phyloP scores from a whole-genome alignment of 2,113 vertebrate species.

The Sakesphorus luctuosus region DNA sequence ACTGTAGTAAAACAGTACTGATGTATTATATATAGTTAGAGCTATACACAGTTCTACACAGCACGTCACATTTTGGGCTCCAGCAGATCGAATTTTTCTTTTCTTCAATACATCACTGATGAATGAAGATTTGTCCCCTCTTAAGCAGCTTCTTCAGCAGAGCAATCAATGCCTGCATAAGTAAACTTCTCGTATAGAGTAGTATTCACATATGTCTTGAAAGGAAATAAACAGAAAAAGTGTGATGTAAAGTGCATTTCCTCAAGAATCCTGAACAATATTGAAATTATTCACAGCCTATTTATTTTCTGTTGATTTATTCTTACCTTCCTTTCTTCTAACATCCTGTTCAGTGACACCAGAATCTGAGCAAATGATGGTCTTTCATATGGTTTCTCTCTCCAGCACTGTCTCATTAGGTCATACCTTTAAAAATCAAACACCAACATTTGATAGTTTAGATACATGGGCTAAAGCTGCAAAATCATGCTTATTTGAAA shows the following conservation, averaged over 20 bases:
- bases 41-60: slow-evolving; percentile 29
- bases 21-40: slow-evolving; percentile 16
- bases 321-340: slow-evolving; percentile 89
- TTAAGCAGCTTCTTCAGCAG: slow-evolving; percentile 88
- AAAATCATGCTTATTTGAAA: not conserved
- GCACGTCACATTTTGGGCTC: slow-evolving; percentile 38
- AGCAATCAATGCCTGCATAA: slow-evolving; percentile 89
- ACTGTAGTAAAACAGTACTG: slow-evolving; percentile 6
- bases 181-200: slow-evolving; percentile 91
- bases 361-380: slow-evolving; percentile 89
- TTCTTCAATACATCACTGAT: not conserved
- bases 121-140: not conserved
- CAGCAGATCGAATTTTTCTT: not conserved
- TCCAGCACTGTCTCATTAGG: slow-evolving; percentile 89
- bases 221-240: not conserved
- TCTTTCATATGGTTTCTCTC: slow-evolving; percentile 88
- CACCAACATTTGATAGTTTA: not conserved
- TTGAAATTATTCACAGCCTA: not conserved
- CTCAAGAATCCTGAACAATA: not conserved
- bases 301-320: not conserved
- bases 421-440: slow-evolving; percentile 80
- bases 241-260: not conserved
- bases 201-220: slow-evolving; percentile 89
- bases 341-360: slow-evolving; percentile 86
- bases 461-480: not conserved